Evolutionary conservation across 2,888 invertebrate species (phyloP), one percentile per base, ranked within the genome.

Genomic region (Teinopalpus imperialis): DNA sequence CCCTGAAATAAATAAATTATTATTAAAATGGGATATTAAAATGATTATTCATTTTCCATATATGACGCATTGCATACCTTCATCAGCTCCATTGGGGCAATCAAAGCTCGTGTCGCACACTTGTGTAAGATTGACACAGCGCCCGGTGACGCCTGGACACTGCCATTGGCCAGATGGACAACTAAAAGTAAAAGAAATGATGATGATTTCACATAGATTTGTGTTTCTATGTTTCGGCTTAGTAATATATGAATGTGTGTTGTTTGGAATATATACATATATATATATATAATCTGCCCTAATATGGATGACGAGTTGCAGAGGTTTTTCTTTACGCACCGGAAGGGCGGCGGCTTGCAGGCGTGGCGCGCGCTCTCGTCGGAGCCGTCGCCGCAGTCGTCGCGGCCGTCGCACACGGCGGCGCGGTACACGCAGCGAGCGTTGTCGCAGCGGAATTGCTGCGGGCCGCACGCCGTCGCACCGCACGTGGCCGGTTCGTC

Each of bases 11-110:
- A 14, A 35, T n/a, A 12, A 2, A 7, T 23, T 4, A 21, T 7
- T 20, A 10, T 16, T 9, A 20, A 9, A n/a, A 37, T 5, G 6
- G 16, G 27, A 14, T 8, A n/a, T 12, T 41, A n/a, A n/a, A n/a
- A n/a, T n/a, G n/a, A n/a, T n/a, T n/a, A n/a, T n/a, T n/a, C n/a
- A n/a, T n/a, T n/a, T n/a, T n/a, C n/a, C n/a, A n/a, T n/a, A n/a
- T n/a, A n/a, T n/a, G n/a, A n/a, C n/a, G n/a, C n/a, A n/a, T n/a
- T n/a, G 5, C 31, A 44, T 70, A 86, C 98, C 98, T 90, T 99
- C 99, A 69, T 98, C 97, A 0, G 93, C 93, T 0, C 96, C 97
- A 67, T 97, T 97, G 0, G 98, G 98, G 78, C 99, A 99, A 67
- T 98, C 97, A 0, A 90, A 79, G 23, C 93, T 94, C 2, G 92